These are phyloP conservation scores for Rattus norvegicus DNA, from an alignment of 2,113 vertebrate genomes.

Conservation along the genomic window GRCr8 NC_086023.1:151241501-151242000, in stretches of 20 bases:
- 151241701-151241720: slow-evolving; percentile 68
- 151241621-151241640: slow-evolving; percentile 13
- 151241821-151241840: slow-evolving; percentile 99
- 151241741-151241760: slow-evolving; percentile 79
- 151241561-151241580: background rate
- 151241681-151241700: slow-evolving; percentile 56
- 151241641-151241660: slow-evolving; percentile 16
- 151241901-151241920: slow-evolving; percentile 99
- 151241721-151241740: slow-evolving; percentile 73
- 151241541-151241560: background rate
- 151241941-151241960: slow-evolving; percentile 98
- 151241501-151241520: slow-evolving; percentile 8
- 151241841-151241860: slow-evolving; percentile 94
- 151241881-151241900: slow-evolving; percentile 99
- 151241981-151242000: slow-evolving; percentile 98
- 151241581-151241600: background rate
- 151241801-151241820: slow-evolving; percentile 90
- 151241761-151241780: slow-evolving; percentile 82
- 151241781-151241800: slow-evolving; percentile 88
- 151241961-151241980: slow-evolving; percentile 97
- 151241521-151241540: background rate
- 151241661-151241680: slow-evolving; percentile 56
- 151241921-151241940: slow-evolving; percentile 99
- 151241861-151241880: slow-evolving; percentile 96
- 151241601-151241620: slow-evolving; percentile 1